These are phyloP conservation scores for Cyprinus carpio DNA, from an alignment of 2,113 vertebrate genomes.

Conservation along the genomic window DNA sequence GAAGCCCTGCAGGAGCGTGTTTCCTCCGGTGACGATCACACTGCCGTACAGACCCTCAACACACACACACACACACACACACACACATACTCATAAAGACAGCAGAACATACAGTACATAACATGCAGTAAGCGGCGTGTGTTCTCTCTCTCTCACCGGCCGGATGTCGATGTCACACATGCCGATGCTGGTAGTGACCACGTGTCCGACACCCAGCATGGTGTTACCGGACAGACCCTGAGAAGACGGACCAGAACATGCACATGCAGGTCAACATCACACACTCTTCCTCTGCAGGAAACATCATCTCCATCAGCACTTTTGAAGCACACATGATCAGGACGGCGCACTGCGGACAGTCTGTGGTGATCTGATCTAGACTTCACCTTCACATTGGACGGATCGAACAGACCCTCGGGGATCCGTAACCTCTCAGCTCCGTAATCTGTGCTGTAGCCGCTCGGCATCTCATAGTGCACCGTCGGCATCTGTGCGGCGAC, in stretches of 20 bases:
- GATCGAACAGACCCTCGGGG: conserved; percentile 79
- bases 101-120: no score
- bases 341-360: no score
- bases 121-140: no score
- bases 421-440: conserved; percentile 77
- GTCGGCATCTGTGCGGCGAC: conserved; percentile 82
- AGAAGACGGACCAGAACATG: neutral
- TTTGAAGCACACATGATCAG: no score
- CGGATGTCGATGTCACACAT: conserved; percentile 83
- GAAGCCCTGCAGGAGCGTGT: conserved; percentile 79
- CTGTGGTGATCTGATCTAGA: no score
- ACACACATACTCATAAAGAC: no score
- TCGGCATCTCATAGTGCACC: conserved; percentile 82
- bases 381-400: conserved; percentile 79
- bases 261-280: no score
- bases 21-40: conserved; percentile 72
- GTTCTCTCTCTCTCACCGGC: conserved; percentile 64
- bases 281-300: no score
- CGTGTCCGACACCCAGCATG: conserved; percentile 79
- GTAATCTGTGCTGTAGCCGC: conserved; percentile 78
- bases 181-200: conserved; percentile 79
- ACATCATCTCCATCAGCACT: no score
- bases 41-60: conserved; percentile 68
- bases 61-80: conserved; percentile 67
- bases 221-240: conserved; percentile 80